Evolutionary conservation across 1,140 invertebrate species (phyloP).

Genomic region (Trachelipus rathkii): DNA sequence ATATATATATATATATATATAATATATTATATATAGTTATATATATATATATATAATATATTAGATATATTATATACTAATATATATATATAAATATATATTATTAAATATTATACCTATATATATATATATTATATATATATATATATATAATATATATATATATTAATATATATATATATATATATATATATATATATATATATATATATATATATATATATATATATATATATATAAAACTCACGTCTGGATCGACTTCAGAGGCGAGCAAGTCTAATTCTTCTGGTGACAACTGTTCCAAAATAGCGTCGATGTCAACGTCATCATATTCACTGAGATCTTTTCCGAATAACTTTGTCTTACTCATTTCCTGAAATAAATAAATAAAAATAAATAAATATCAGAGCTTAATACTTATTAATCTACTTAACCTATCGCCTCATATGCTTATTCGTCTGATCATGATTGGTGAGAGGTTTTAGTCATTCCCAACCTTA

Average conservation of each 20-base stretch:
- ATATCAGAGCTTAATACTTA: too few species aligned
- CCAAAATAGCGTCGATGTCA: slow-evolving; percentile 92
- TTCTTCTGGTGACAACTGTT: slow-evolving; percentile 90
- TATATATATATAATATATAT: background rate
- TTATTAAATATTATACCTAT: too few species aligned
- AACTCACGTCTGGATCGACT: slow-evolving; percentile 97
- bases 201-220: slow-evolving; percentile 19
- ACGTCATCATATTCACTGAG: slow-evolving; percentile 89
- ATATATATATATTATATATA: slow-evolving; percentile 3
- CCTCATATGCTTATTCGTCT: too few species aligned
- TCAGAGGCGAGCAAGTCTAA: slow-evolving; percentile 95
- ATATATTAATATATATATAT: too few species aligned
- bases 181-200: slow-evolving; percentile 15
- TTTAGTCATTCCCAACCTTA: too few species aligned
- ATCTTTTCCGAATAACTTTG: slow-evolving; percentile 87
- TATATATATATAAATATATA: background rate
- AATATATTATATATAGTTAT: slow-evolving; percentile 8
- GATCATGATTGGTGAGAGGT: too few species aligned
- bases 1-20: slow-evolving; percentile 15
- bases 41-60: background rate
- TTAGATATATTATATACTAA: background rate
- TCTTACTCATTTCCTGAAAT: slow-evolving; percentile 64
- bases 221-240: slow-evolving; percentile 18
- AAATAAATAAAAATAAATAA: background rate
- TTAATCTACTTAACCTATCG: too few species aligned